Evolutionary conservation across 2,888 invertebrate genomes (phyloP).

Genomic region (Bibio marci): DNA sequence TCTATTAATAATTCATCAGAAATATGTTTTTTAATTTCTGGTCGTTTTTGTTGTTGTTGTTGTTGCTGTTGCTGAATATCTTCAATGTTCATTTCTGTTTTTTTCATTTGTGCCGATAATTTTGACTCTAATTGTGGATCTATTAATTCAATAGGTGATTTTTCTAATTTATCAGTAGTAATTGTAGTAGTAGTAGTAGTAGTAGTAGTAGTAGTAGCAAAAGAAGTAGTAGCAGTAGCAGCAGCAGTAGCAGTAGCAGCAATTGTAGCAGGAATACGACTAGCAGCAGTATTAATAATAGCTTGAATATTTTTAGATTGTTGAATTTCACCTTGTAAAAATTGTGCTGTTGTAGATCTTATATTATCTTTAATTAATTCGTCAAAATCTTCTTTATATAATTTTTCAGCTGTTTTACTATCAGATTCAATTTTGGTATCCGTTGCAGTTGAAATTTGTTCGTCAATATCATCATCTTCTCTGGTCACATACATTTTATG

Average conservation of each 20-base stretch:
- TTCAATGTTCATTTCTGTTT: background rate
- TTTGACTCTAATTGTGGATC: background rate
- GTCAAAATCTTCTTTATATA: constrained; percentile 3
- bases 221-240: constrained; percentile 4
- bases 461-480: background rate
- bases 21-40: background rate
- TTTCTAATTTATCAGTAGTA: background rate
- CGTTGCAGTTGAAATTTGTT: constrained; percentile 4
- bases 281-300: background rate
- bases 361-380: background rate
- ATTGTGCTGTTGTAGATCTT: background rate
- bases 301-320: background rate
- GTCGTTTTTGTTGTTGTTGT: background rate
- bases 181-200: constrained; percentile 4
- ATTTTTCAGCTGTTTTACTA: constrained; percentile 11
- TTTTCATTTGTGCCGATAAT: constrained; percentile 3
- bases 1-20: constrained; percentile 3
- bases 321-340: constrained; percentile 1
- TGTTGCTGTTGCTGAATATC: background rate
- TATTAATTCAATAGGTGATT: background rate
- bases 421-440: constrained; percentile 16
- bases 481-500: constrained; percentile 10
- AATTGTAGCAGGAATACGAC: too few relatives aligned
- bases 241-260: too few relatives aligned
- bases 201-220: constrained; percentile 3